phyloP scores from a whole-genome alignment of 2,888 invertebrate species.

The Plagodis pulveraria region DNA sequence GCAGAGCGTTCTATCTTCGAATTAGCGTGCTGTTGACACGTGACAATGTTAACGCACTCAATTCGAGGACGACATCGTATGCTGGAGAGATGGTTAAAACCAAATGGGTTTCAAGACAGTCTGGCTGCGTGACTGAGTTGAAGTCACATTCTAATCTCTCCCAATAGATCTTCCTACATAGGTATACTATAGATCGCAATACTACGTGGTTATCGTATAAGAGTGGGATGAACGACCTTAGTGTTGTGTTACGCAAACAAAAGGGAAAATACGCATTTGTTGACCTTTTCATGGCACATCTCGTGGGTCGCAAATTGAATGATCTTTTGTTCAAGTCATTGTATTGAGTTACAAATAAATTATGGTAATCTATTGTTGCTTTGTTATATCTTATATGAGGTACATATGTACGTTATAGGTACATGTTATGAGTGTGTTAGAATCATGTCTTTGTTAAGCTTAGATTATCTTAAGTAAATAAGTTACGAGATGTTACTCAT shows the following conservation, averaged over 20 bases:
- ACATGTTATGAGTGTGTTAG: no score
- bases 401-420: not conserved
- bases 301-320: conserved; percentile 18
- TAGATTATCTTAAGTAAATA: no score
- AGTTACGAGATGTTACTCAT: no score
- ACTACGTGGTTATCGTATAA: not conserved
- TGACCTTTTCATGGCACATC: conserved; percentile 33
- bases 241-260: conserved; percentile 42
- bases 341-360: no score
- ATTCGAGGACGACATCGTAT: conserved; percentile 13
- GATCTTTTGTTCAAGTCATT: conserved; percentile 16
- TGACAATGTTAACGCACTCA: conserved; percentile 29
- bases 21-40: conserved; percentile 23
- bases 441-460: no score
- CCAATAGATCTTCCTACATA: no score
- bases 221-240: conserved; percentile 35
- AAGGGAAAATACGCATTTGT: conserved; percentile 43
- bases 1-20: no score
- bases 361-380: no score
- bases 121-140: conserved; percentile 35
- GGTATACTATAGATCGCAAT: no score
- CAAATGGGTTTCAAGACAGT: conserved; percentile 34
- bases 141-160: conserved; percentile 10
- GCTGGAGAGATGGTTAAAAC: conserved; percentile 18
- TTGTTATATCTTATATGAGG: no score